phyloP scores from a whole-genome alignment of 2,797 vertebrate genomes.

The Nothura maculosa region DNA sequence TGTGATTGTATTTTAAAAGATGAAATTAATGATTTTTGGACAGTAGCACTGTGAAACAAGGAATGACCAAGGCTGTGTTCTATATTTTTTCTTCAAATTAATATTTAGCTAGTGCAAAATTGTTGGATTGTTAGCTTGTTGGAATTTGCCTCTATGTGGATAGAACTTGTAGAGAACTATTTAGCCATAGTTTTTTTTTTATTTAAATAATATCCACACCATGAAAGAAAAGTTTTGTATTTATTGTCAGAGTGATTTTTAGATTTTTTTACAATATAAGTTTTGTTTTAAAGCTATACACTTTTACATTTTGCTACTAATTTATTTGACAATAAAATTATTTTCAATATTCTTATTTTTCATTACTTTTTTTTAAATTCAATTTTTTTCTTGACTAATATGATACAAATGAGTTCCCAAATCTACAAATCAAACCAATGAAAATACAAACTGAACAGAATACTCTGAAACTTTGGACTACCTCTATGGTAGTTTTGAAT shows the following conservation, averaged over 20 bases:
- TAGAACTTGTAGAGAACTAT: not conserved
- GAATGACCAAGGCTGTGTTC: not conserved
- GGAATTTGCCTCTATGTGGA: not conserved
- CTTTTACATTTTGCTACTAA: not conserved
- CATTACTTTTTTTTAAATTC: not conserved
- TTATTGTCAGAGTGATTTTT: not conserved
- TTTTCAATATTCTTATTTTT: not conserved
- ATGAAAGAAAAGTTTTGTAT: not conserved
- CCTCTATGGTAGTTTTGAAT: not conserved
- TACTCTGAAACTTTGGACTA: not conserved
- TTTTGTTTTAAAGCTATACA: not conserved
- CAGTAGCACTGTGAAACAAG: not conserved
- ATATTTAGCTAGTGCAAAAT: not conserved
- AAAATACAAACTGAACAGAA: not conserved
- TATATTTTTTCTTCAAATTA: not conserved
- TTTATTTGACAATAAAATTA: not conserved
- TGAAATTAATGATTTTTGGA: not conserved
- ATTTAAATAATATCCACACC: not conserved
- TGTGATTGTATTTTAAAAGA: slow-evolving; percentile 40
- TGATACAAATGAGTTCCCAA: not conserved
- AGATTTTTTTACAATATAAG: not conserved
- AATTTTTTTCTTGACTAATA: not conserved
- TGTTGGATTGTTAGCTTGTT: not conserved
- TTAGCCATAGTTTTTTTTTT: not conserved
- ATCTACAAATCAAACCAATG: not conserved